Percentiles rank a stretch among this genome's conserved stretches.
phyloP scores from a whole-genome alignment of 2,888 invertebrate genomes.

The Drosophila rellima region DNA sequence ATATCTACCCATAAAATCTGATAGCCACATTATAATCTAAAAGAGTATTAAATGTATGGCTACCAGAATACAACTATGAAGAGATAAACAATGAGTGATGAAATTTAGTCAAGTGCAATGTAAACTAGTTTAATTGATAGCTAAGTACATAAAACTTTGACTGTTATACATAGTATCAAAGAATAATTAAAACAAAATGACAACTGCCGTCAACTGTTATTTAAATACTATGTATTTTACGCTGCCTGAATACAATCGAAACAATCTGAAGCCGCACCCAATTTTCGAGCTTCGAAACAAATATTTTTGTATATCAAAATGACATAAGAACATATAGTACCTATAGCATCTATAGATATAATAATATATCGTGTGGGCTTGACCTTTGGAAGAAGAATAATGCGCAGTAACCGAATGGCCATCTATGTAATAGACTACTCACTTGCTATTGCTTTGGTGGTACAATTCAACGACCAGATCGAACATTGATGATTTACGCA shows the following conservation, averaged over 20 bases:
- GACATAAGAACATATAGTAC: neutral
- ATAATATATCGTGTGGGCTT: neutral
- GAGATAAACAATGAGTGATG: neutral
- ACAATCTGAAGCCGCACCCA: neutral
- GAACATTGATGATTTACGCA: constrained; percentile 37
- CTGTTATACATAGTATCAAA: neutral
- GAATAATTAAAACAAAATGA: neutral
- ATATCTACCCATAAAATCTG: too few species aligned
- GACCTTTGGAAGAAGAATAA: constrained; percentile 2
- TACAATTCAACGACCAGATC: constrained; percentile 43
- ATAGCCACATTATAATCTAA: too few species aligned
- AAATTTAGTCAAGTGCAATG: neutral
- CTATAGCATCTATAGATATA: neutral
- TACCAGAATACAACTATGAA: neutral
- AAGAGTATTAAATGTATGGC: neutral
- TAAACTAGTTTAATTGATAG: constrained; percentile 1
- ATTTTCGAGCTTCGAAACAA: neutral
- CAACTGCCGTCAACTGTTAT: neutral
- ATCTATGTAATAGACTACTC: constrained; percentile 16
- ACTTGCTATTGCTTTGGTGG: constrained; percentile 34
- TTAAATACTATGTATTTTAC: neutral
- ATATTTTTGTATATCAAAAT: neutral
- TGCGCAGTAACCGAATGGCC: constrained; percentile 7
- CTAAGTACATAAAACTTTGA: neutral
- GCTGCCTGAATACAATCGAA: neutral